Conservation (phyloP, 2,888 invertebrate species). For the Spatulosminthurus flaviceps region DNA sequence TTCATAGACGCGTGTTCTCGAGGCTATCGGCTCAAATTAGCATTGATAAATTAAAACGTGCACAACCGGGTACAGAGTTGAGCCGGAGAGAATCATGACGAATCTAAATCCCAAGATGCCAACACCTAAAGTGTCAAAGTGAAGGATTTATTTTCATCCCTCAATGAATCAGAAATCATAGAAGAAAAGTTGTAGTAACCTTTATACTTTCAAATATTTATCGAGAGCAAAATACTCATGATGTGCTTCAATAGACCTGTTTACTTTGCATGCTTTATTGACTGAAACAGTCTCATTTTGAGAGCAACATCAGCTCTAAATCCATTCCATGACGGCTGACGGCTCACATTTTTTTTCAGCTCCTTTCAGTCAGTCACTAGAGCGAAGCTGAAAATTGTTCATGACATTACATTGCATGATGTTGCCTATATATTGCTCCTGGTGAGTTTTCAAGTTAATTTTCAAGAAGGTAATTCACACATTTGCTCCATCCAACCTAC, state of each 20-base stretch:
- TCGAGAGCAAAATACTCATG: neutral
- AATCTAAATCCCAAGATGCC: neutral
- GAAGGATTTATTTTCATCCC: conserved; percentile 49
- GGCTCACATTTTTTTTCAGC: too few relatives aligned
- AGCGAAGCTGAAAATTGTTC: too few relatives aligned
- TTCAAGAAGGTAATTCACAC: too few relatives aligned
- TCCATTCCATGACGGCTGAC: neutral
- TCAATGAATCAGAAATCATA: conserved; percentile 50
- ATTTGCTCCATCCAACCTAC: too few relatives aligned
- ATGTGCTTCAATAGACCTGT: neutral
- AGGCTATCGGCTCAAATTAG: neutral
- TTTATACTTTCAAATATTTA: conserved; percentile 18
- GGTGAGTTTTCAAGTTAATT: too few relatives aligned
- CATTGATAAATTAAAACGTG: neutral
- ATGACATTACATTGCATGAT: too few relatives aligned
- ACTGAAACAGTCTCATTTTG: conserved; percentile 10
- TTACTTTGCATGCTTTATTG: conserved; percentile 2
- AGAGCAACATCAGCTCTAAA: neutral
- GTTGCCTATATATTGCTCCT: too few relatives aligned
- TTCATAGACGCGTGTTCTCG: neutral
- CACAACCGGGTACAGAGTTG: conserved; percentile 19
- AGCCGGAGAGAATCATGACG: conserved; percentile 16
- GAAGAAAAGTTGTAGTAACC: conserved; percentile 31
- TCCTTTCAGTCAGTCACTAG: too few relatives aligned
- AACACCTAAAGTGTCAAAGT: neutral